Base-by-base conservation (phyloP, 2,797 vertebrate species). In the Parotocinclus haroldoi region DNA sequence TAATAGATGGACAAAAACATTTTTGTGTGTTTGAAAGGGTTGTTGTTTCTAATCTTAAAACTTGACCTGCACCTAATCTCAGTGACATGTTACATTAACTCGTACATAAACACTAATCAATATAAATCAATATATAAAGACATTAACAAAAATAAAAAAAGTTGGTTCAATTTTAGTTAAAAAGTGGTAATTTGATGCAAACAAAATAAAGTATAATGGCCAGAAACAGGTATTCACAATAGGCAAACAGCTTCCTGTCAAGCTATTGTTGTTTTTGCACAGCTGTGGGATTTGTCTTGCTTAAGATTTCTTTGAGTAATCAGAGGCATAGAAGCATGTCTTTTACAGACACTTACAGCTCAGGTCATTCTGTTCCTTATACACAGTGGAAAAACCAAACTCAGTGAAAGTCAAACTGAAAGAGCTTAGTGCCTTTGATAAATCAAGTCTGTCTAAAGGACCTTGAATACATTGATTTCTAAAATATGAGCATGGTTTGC, bases 291-390 rank as follows among this genome's bases (percentile, higher is more conserved):
- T 66, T 73, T 70, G 67, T 79, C 71, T 79, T 76, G 82, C 73
- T 81, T 78, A 12, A 79, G 68, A 81, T 84, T 83, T 64, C 81
- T 85, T 82, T 73, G 61, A 72, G 74, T 71, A 80, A 83, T 83
- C 76, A 80, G 7, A 42, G 58, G 57, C 52, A 67, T 68, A 58
- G 66, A 80, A 73, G 62, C 54, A 54, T 61, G 72, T 64, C 45
- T 49, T 78, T 69, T 68, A 72, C 74, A 82, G 78, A 78, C 59
- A 74, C 69, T 81, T 83, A 85, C 79, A 83, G 75, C 58, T 51
- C 60, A 71, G 73, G 76, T 72, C 78, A 77, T 67, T 58, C 0
- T 63, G 18, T 63, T 5, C 76, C 75, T 55, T 53, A 51, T 13
- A 37, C 45, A 52, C 27, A 57, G 65, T 72, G 76, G 64, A 62